Base-by-base conservation (phyloP, 2,113 vertebrate species). In the Colistium nudipinnis region DNA sequence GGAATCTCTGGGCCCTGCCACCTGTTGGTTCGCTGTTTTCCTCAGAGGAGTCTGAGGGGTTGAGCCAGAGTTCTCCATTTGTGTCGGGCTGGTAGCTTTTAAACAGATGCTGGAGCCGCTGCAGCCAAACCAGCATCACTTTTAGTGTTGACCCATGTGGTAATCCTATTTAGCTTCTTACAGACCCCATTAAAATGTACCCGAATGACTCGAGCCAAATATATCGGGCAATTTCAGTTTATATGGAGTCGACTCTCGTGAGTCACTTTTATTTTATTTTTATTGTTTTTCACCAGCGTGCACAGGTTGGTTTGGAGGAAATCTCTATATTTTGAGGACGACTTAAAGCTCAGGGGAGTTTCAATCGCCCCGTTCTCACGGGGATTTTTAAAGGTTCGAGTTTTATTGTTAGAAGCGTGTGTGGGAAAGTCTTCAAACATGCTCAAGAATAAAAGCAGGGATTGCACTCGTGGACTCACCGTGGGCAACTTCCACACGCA, bases 71-170 rank as follows among this genome's bases (percentile, higher is more conserved):
- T 84, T 83, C 70, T 69, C 41, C 72, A 35, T 67, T 78, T 81
- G 74, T 78, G 74, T 84, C 56, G n/a, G 43, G 60, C 76, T 43
- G 33, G 20, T 83, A 92, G 84, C 86, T 89, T 83, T 92, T 87
- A 70, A 85, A 82, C 90, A 93, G 93, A 93, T 91, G 91, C 87
- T 71, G 56, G 68, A 17, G 22, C 70, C 4, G 9, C 70, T 64
- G 52, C 1, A 65, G 91, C 90, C 91, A 92, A 93, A 91, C 91
- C 90, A 91, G 85, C 82, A 72, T 87, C 82, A 82, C 82, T 92
- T 90, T 91, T 88, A 90, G 80, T 83, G 80, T 87, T 87, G 83
- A 92, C 89, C 89, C 89, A 88, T 90, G 88, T 86, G 90, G 90
- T 88, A 52, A 87, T 83, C 79, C 83, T 82, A 83, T 89, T 92